phyloP scores from a whole-genome alignment of 2,113 vertebrate genomes.

The Ptilorrhoa leucosticta region DNA sequence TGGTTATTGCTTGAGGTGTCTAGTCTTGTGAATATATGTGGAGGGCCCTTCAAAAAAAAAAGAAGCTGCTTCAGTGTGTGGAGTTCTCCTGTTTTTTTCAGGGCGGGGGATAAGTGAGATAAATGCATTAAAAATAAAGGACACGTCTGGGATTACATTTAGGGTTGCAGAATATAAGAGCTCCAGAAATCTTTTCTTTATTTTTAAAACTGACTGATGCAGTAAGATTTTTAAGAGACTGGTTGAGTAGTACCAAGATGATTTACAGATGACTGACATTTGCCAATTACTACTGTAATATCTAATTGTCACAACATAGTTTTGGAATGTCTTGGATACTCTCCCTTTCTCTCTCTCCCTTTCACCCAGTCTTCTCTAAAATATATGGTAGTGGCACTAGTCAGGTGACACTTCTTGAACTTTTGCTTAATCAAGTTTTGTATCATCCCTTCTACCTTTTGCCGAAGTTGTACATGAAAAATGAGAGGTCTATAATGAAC shows the following conservation, averaged over 20 bases:
- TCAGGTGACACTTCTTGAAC: neutral
- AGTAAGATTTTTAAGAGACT: neutral
- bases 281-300: neutral
- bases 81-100: accelerated
- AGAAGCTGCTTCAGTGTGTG: neutral
- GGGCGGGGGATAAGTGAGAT: neutral
- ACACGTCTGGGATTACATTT: neutral
- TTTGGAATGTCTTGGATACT: neutral
- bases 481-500: neutral
- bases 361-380: neutral
- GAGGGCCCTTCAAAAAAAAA: neutral
- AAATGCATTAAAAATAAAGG: neutral
- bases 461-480: neutral
- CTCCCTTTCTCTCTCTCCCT: neutral
- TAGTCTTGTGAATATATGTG: neutral
- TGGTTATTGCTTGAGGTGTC: neutral
- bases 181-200: neutral
- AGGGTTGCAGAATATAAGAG: neutral
- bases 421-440: neutral
- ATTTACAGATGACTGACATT: neutral
- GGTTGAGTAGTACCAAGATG: neutral
- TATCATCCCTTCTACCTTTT: neutral
- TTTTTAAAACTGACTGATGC: neutral
- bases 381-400: neutral
- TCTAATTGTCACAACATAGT: neutral